Conservation (phyloP, 2,113 vertebrate species). For the Gopherus evgoodei region DNA sequence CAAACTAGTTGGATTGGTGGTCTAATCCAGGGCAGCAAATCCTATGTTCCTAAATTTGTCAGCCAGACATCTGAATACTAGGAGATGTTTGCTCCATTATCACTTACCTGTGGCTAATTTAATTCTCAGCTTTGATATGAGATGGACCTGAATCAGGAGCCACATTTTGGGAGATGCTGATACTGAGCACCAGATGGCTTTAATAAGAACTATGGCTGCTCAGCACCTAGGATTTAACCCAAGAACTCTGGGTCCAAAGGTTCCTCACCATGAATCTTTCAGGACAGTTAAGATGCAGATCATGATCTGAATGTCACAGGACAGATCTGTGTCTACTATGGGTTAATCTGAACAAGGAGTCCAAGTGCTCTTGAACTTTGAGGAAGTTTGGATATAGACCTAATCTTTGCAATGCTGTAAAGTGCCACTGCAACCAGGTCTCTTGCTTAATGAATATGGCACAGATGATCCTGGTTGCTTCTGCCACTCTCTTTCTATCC, state of each 20-base stretch:
- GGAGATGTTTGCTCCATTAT: not conserved
- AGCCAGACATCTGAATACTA: not conserved
- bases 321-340: not conserved
- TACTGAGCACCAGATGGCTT: not conserved
- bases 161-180: not conserved
- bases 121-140: conserved; percentile 12
- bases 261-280: not conserved
- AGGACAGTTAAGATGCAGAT: not conserved
- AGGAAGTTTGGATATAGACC: not conserved
- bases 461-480: not conserved
- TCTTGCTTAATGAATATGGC: not conserved
- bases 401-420: not conserved
- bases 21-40: not conserved
- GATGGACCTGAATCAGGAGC: not conserved
- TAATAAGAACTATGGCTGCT: not conserved
- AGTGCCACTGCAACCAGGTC: not conserved
- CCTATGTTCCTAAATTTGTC: not conserved
- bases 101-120: conserved; percentile 20
- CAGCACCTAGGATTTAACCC: not conserved
- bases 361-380: not conserved
- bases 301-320: not conserved
- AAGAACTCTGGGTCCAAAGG: not conserved
- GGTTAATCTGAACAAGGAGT: not conserved
- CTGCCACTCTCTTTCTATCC: not conserved
- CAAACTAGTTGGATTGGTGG: fast-evolving